A percentile compares a stretch with the other conserved stretches of the same genome.
These are phyloP conservation scores for Cataglyphis rosenhaueri DNA, from an alignment of 2,888 invertebrate genomes.

Conservation along the genomic window DNA sequence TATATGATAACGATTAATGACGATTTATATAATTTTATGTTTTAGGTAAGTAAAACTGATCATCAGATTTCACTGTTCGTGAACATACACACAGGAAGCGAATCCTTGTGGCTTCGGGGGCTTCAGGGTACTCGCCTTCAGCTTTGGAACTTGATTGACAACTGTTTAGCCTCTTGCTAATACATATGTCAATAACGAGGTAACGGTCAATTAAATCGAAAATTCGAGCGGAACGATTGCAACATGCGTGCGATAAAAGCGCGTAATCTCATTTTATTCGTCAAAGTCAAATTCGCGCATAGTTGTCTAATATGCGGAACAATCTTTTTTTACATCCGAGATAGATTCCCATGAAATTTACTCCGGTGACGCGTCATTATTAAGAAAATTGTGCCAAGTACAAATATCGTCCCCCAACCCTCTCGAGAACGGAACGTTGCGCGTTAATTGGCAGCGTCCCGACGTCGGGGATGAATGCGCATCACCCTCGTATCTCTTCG, in stretches of 20 bases:
- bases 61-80: neutral
- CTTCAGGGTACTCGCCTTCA: neutral
- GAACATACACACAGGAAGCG: neutral
- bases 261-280: conserved; percentile 14
- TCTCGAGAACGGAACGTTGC: conserved; percentile 53
- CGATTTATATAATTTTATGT: conserved; percentile 68
- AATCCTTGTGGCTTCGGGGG: neutral
- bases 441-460: conserved; percentile 74
- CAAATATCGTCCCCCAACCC: conserved; percentile 60
- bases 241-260: neutral
- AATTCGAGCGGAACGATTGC: neutral
- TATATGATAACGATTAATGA: conserved; percentile 32
- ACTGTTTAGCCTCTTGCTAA: neutral
- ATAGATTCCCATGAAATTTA: neutral
- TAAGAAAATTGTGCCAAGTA: conserved; percentile 63
- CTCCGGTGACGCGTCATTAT: conserved; percentile 44
- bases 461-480: conserved; percentile 63
- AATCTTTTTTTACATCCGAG: neutral
- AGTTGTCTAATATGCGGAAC: neutral
- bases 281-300: neutral
- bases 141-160: neutral
- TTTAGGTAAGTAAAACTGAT: conserved; percentile 69
- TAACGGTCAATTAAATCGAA: conserved; percentile 21
- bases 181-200: conserved; percentile 5
- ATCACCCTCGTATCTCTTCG: conserved; percentile 35